phyloP scores from a whole-genome alignment of 35 echinoderm and acorn worm species.

The Chiridota heheva region DNA sequence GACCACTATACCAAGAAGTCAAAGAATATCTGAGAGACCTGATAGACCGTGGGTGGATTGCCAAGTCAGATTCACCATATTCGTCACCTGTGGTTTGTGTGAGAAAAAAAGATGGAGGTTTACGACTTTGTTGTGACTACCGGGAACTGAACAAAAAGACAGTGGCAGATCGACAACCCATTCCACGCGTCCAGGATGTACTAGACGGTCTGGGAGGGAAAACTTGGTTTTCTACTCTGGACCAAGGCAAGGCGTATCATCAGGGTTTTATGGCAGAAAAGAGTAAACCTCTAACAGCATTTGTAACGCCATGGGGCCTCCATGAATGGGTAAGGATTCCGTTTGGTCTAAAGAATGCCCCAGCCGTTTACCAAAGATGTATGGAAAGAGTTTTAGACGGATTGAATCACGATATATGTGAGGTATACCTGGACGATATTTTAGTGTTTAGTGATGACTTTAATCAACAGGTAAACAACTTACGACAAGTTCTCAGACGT shows the following conservation, averaged over 20 bases:
- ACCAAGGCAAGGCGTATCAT: conserved; percentile 81
- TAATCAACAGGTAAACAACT: conserved; percentile 35
- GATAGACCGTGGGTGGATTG: conserved; percentile 46
- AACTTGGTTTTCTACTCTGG: conserved; percentile 46
- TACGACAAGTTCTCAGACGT: conserved; percentile 1
- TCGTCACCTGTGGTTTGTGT: conserved; percentile 69
- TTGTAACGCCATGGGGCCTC: conserved; percentile 78
- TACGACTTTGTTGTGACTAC: conserved; percentile 59
- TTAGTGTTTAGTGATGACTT: conserved; percentile 61
- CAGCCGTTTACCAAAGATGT: conserved; percentile 61
- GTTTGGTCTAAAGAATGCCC: conserved; percentile 74
- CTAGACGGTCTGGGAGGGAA: conserved; percentile 54
- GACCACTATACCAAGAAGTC: conserved; percentile 59
- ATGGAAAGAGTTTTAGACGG: conserved; percentile 50
- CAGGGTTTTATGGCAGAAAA: conserved; percentile 55
- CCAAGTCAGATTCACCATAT: conserved; percentile 50
- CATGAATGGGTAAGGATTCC: conserved; percentile 60
- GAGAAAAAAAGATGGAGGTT: conserved; percentile 45
- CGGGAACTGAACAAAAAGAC: conserved; percentile 64
- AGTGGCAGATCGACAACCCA: conserved; percentile 48
- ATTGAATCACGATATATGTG: conserved; percentile 55
- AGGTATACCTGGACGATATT: conserved; percentile 69
- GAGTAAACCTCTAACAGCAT: conserved; percentile 64
- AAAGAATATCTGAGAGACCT: conserved; percentile 51
- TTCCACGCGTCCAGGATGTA: conserved; percentile 57